A percentile compares a stretch with the other conserved stretches of the same genome.
phyloP scores from a whole-genome alignment of 2,797 vertebrate genomes.

The Cetoscarus ocellatus region DNA sequence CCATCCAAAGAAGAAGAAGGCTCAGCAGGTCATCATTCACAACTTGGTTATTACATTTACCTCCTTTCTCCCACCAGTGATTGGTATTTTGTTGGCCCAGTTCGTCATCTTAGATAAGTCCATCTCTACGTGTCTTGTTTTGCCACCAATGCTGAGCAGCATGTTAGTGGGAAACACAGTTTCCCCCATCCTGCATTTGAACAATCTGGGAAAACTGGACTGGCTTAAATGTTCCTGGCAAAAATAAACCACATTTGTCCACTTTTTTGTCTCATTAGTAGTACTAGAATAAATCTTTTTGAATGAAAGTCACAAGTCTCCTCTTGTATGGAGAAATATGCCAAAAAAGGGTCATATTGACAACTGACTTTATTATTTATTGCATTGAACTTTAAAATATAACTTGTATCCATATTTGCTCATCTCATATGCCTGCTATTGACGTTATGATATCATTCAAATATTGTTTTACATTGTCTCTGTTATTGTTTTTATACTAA shows the following conservation, averaged over 20 bases:
- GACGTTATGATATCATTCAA: no score
- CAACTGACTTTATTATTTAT: no score
- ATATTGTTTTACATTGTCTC: no score
- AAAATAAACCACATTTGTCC: neutral
- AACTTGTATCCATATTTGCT: no score
- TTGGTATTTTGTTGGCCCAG: neutral
- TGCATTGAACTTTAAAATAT: no score
- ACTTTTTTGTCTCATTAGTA: no score
- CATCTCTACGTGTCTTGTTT: neutral
- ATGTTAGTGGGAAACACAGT: neutral
- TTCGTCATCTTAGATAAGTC: neutral
- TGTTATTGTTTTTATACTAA: no score
- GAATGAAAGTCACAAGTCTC: no score
- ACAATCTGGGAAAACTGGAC: constrained; percentile 21
- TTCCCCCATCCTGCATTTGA: constrained; percentile 13
- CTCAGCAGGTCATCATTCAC: constrained; percentile 35
- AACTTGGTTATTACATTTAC: constrained; percentile 39
- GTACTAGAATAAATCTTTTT: no score
- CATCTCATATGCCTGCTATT: no score
- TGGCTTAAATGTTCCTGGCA: constrained; percentile 17
- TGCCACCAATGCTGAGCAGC: neutral
- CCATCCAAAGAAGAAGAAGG: constrained; percentile 64
- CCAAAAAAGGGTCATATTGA: no score
- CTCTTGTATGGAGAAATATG: no score
- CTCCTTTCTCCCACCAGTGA: constrained; percentile 38